Conservation (phyloP, 2,888 invertebrate genomes). For the Athalia rosae region DNA sequence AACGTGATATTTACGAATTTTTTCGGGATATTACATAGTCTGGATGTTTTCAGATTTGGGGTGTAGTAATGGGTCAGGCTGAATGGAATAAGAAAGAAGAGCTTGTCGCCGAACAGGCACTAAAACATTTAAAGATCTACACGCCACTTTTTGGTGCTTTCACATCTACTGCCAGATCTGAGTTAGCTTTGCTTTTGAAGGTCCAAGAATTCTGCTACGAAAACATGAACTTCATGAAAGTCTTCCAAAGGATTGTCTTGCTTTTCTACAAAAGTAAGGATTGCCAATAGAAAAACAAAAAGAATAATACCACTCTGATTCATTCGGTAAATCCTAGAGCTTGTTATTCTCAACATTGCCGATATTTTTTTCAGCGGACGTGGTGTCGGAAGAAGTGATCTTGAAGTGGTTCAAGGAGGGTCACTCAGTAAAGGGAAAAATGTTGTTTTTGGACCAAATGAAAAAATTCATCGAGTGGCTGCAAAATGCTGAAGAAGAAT, state of each 20-base stretch:
- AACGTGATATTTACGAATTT: not conserved
- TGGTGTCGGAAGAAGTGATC: conserved; percentile 95
- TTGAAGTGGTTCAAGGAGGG: conserved; percentile 97
- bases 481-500: conserved; percentile 95
- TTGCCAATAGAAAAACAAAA: not conserved
- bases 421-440: conserved; percentile 95
- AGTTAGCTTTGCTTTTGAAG: conserved; percentile 91
- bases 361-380: conserved; percentile 80
- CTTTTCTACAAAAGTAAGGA: conserved; percentile 93
- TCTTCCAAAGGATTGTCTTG: conserved; percentile 97
- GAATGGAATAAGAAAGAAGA: conserved; percentile 99
- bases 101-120: conserved; percentile 95
- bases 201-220: conserved; percentile 99
- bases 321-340: conserved; percentile 13
- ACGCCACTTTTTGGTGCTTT: conserved; percentile 91
- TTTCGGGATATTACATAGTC: not conserved
- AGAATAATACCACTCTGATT: no score
- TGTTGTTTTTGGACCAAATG: conserved; percentile 99
- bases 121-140: conserved; percentile 91
- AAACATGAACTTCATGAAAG: conserved; percentile 99
- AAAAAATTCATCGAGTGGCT: conserved; percentile 98
- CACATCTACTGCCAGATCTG: conserved; percentile 89
- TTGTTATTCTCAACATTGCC: conserved; percentile 30
- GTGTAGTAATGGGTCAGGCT: conserved; percentile 94
- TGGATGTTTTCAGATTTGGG: conserved; percentile 84